These are phyloP conservation scores for Cosmia pyralina DNA, from an alignment of 2,888 invertebrate species.

Conservation along the genomic window DNA sequence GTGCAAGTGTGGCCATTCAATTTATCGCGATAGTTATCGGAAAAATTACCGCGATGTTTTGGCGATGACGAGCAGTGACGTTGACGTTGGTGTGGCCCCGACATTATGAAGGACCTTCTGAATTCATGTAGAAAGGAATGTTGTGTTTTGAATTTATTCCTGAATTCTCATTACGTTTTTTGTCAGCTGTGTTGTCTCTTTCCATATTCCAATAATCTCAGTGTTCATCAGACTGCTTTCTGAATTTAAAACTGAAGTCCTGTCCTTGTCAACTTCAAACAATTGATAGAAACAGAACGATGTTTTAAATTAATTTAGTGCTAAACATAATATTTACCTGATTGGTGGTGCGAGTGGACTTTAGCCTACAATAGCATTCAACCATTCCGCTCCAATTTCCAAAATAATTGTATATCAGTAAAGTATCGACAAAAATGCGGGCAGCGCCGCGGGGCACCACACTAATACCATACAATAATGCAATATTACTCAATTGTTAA, in stretches of 20 bases:
- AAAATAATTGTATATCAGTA: constrained; percentile 34
- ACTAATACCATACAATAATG: constrained; percentile 58
- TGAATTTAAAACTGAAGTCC: neutral
- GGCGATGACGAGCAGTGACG: no score
- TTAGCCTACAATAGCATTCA: constrained; percentile 15
- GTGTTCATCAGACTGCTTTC: neutral
- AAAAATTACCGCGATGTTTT: no score
- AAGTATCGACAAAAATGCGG: constrained; percentile 59
- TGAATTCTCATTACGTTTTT: neutral
- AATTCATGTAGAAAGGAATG: neutral
- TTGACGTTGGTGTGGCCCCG: no score
- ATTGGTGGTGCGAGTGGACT: neutral
- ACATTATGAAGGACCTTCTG: neutral
- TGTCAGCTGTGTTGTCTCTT: neutral
- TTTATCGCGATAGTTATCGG: no score
- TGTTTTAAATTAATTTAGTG: neutral
- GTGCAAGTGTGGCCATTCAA: no score
- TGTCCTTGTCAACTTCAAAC: neutral
- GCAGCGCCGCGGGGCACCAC: constrained; percentile 53
- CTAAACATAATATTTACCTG: neutral
- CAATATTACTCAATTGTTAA: constrained; percentile 68
- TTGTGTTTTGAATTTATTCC: neutral
- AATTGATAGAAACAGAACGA: neutral
- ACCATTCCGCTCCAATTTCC: neutral
- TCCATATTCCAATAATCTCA: neutral